Conservation (phyloP, 2,113 vertebrate species). For the Rhinoderma darwinii region DNA sequence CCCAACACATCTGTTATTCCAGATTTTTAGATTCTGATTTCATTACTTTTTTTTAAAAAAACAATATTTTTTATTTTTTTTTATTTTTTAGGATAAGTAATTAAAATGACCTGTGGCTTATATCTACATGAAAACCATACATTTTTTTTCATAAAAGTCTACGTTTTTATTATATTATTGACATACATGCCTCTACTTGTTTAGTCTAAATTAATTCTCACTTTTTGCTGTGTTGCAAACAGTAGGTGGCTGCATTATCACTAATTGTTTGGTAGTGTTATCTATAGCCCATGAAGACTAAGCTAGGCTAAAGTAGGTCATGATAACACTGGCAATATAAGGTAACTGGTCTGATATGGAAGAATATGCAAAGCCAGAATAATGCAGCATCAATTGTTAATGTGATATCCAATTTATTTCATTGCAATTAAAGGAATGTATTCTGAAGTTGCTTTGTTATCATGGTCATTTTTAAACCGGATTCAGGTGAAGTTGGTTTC, state of each 20-base stretch:
- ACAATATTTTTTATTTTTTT: neutral
- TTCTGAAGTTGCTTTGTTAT: neutral
- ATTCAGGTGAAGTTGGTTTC: neutral
- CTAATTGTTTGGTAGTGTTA: conserved; percentile 21
- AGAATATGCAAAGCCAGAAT: neutral
- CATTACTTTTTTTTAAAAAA: neutral
- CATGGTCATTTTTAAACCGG: no score
- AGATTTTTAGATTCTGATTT: neutral
- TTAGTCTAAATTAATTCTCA: conserved; percentile 26
- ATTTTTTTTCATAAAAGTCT: neutral
- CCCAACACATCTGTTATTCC: neutral
- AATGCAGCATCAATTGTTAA: neutral
- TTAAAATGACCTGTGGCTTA: neutral
- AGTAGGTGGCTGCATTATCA: conserved; percentile 20
- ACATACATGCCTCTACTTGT: neutral
- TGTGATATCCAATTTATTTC: neutral
- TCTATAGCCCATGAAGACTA: conserved; percentile 13
- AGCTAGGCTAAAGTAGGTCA: conserved; percentile 2
- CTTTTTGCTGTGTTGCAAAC: conserved; percentile 18
- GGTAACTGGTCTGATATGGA: neutral
- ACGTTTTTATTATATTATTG: neutral
- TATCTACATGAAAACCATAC: neutral
- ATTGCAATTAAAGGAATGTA: neutral
- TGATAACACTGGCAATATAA: neutral
- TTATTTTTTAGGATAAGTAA: neutral